Percentiles rank a stretch among this genome's conserved stretches.
Evolutionary conservation across 2,113 vertebrate species (phyloP).

Genomic region (Menura novaehollandiae): DNA sequence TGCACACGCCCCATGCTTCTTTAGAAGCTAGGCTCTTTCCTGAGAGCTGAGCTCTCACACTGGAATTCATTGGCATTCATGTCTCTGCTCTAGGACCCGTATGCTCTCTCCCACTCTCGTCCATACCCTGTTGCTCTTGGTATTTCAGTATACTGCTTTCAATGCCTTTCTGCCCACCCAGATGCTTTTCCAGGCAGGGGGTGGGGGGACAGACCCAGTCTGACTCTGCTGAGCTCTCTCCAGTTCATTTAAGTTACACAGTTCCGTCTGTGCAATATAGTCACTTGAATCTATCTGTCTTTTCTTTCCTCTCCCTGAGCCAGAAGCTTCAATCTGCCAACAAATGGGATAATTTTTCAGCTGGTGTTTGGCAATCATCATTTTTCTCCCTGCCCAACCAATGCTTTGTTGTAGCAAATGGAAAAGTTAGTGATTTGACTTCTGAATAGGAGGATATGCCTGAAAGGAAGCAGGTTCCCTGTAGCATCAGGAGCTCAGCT

Average conservation of each 20-base stretch:
- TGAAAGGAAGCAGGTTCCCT: constrained; percentile 51
- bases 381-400: constrained; percentile 51
- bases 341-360: constrained; percentile 60
- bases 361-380: constrained; percentile 35
- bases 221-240: constrained; percentile 24
- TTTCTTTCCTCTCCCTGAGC: constrained; percentile 54
- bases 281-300: constrained; percentile 53
- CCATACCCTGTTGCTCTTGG: constrained; percentile 3
- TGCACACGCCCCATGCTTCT: neutral
- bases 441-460: constrained; percentile 39
- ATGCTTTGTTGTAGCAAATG: constrained; percentile 49
- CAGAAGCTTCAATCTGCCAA: constrained; percentile 52
- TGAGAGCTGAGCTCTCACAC: neutral
- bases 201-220: neutral
- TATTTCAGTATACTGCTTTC: constrained; percentile 7
- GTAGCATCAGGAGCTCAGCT: constrained; percentile 5
- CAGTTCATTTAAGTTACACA: constrained; percentile 58
- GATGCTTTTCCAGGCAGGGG: constrained; percentile 4
- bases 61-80: neutral
- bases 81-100: neutral
- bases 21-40: neutral
- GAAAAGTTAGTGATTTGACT: constrained; percentile 51
- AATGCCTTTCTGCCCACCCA: constrained; percentile 8
- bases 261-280: constrained; percentile 51
- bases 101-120: neutral